Conservation (phyloP, 2,797 vertebrate genomes). For the Catharus ustulatus region DNA sequence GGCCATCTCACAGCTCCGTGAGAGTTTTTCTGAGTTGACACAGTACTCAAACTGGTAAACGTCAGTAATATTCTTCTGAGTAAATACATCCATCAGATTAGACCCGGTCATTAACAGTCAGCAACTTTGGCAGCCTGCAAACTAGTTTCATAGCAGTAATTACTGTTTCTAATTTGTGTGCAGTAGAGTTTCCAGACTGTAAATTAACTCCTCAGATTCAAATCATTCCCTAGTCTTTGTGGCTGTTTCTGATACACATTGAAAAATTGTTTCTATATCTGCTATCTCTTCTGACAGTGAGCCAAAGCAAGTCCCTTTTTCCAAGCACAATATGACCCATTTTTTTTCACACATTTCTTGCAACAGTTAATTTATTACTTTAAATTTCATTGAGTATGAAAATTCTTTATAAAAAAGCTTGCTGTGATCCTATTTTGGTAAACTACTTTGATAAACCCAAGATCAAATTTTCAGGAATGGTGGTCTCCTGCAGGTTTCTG, state of each 20-base stretch:
- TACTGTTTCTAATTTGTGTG: background rate
- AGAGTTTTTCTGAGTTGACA: constrained; percentile 1
- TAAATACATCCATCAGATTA: constrained; percentile 49
- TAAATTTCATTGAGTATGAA: background rate
- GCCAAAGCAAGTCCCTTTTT: background rate
- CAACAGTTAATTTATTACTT: background rate
- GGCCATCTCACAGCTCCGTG: constrained; percentile 3
- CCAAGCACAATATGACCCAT: background rate
- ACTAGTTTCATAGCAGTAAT: background rate
- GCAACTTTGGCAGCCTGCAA: background rate
- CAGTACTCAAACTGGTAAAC: constrained; percentile 25
- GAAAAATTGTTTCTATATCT: background rate
- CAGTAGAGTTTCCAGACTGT: background rate
- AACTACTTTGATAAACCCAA: background rate
- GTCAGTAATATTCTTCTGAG: constrained; percentile 23
- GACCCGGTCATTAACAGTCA: background rate
- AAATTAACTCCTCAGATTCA: background rate
- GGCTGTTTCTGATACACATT: background rate
- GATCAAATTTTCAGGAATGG: background rate
- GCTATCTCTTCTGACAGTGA: background rate
- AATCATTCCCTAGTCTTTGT: background rate
- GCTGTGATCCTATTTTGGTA: background rate
- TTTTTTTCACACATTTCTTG: background rate
- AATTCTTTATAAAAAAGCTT: background rate
- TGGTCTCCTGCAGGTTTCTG: background rate